Evolutionary conservation across 2,797 vertebrate genomes (phyloP).

Genomic region (Sebastes nivosus): DNA sequence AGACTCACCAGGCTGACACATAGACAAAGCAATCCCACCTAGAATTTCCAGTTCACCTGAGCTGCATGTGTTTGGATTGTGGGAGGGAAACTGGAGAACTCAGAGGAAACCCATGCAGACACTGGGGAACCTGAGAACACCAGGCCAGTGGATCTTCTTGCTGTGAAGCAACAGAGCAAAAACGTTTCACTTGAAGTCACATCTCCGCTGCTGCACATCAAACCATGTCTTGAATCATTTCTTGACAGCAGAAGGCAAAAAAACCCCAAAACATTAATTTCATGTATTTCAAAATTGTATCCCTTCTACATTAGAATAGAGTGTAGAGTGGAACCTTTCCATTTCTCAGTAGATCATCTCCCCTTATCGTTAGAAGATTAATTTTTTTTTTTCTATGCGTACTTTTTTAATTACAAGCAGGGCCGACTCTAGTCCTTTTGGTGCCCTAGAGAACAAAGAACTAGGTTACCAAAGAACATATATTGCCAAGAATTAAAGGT

Average conservation of each 20-base stretch:
- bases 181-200: not conserved
- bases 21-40: slow-evolving; percentile 11
- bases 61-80: not conserved
- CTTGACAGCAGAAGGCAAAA: not conserved
- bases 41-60: slow-evolving; percentile 12
- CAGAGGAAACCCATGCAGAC: not conserved
- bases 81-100: not conserved
- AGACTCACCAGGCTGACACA: not conserved
- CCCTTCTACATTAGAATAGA: not conserved
- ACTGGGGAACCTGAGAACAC: not conserved
- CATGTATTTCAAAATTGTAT: not conserved
- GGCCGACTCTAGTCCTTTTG: no score
- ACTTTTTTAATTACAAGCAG: not conserved
- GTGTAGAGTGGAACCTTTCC: not conserved
- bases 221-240: no score
- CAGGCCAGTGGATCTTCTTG: not conserved
- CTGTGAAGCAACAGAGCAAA: not conserved
- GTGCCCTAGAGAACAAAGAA: no score
- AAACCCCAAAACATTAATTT: not conserved
- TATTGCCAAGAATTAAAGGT: fast-evolving
- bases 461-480: no score
- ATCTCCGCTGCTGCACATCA: not conserved
- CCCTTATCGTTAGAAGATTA: not conserved
- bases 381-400: not conserved
- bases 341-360: not conserved